Evolutionary conservation across 2,113 vertebrate genomes (phyloP), one percentile per base, ranked within the genome.

Genomic region (Oreochromis tanganicae): DNA sequence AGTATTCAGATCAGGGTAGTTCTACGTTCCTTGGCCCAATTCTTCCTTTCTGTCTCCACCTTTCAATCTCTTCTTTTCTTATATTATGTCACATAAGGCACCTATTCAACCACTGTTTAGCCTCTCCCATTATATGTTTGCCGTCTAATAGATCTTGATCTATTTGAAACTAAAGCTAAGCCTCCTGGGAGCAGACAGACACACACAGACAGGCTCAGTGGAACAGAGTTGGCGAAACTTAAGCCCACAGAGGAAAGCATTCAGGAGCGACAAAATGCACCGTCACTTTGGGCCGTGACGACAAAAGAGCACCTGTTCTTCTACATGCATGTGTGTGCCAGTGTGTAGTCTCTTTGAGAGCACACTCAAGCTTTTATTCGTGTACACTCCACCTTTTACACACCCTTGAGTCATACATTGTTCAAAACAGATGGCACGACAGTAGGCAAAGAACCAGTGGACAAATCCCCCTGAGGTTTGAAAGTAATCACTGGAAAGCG

Each of bases 251-350:
- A 93, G 90, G 87, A 93, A 50, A 61, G 83, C 90, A 94, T 93
- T 95, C 91, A 94, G 88, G 83, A 83, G 88, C 85, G 11, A 81
- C 87, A 94, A 94, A 91, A 85, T 92, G 92, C 94, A 88, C 81
- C 86, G 91, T 95, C 95, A 94, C 21, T 87, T 88, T 68, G 81
- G 86, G 66, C 80, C 54, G 34, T 3, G 66, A 32, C 17, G 85
- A 96, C 95, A 96, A 96, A 95, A 93, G 92, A 91, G 61, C 89
- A 90, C 85, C 92, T 96, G 95, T 94, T 87, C 83, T 83, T 80
- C 57, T 73, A 63, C 17, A 41, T 68, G 73, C 57, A 52, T 43
- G 66, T 41, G 82, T 81, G 83, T 79, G 63, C 16, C 43, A 43
- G 75, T 80, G n/a, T 86, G 88, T 56, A 8, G 63, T 54, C 83